Percentiles rank a stretch among this genome's conserved stretches.
Conservation (phyloP, 2,888 invertebrate genomes). For the Pherbina coryleti region DNA sequence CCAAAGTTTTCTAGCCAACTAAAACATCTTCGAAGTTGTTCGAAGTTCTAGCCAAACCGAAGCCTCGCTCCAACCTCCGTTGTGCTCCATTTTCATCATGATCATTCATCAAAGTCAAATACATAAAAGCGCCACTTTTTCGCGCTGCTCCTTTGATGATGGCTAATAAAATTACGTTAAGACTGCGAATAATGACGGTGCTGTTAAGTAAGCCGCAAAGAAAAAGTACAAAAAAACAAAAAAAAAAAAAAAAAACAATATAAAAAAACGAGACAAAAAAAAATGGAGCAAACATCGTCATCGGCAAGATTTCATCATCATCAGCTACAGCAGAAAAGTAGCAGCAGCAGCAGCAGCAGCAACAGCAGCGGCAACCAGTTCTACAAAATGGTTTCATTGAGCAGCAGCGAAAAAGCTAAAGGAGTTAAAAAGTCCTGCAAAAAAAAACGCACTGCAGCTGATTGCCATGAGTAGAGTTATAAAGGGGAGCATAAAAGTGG, state of each 20-base stretch:
- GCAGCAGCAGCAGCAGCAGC: not conserved
- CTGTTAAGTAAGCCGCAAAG: not conserved
- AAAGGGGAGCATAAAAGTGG: not conserved
- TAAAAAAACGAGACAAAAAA: not conserved
- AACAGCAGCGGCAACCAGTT: not conserved
- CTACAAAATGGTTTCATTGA: not conserved
- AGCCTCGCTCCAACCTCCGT: not conserved
- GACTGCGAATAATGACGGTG: conserved; percentile 1
- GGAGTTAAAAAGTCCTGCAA: not conserved
- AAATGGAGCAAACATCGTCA: not conserved
- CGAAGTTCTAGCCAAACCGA: no score
- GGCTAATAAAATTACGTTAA: conserved; percentile 30
- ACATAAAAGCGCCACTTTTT: conserved; percentile 9
- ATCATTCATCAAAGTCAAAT: conserved; percentile 27
- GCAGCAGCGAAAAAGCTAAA: not conserved
- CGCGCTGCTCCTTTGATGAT: conserved; percentile 23
- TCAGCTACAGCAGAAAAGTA: not conserved
- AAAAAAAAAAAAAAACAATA: not conserved
- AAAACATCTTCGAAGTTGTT: no score
- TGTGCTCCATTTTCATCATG: not conserved
- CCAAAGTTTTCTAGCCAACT: not conserved
- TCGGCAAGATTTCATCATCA: not conserved
- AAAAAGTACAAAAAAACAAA: not conserved
- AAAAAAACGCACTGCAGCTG: not conserved
- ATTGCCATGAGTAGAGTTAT: not conserved